Evolutionary conservation across 2,888 invertebrate species (phyloP), one percentile per base, ranked within the genome.

Genomic region (Dascillus cervinus): DNA sequence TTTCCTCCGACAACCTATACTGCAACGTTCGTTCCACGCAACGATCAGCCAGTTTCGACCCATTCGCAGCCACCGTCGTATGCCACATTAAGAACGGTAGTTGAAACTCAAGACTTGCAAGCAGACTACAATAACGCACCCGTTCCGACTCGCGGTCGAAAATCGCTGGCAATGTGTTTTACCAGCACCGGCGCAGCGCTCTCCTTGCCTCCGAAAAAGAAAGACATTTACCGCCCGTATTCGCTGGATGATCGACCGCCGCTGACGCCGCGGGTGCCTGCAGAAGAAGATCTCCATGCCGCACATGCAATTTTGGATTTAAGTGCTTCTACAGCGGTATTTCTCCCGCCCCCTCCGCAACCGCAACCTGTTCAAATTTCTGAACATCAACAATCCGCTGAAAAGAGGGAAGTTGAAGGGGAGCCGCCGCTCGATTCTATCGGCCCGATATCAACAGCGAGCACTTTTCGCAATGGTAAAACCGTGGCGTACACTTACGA

Each of bases 401-500:
- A 33, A 2, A 38, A 36, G 14, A 35, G 23, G 19, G 35, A 41
- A 28, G 36, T 42, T 15, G 44, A 54, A 14, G 48, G 44, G n/a
- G 55, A 58, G 8, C 58, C 59, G 17, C 57, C 58, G 6, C 58
- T 53, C 1, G 22, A 47, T 41, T 36, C 40, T 22, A 30, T 6
- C 51, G 64, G 52, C 31, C 55, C 33, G 47, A 63, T 47, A 44
- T 3, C 56, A 48, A 12, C 43, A 39, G 21, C 49, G 52, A 13
- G 19, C 10, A 20, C 33, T 62, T 35, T 30, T 28, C 32, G 62
- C 19, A 56, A 67, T 10, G 69, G 73, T 20, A 85, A 86, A 57
- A 88, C 88, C 3, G 79, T 88, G 41, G 87, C 88, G 8, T 89
- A 89, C 63, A 88, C 89, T 11, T 88, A 89, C 65, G 88, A 89